A percentile compares a stretch with the other conserved stretches of the same genome.
Conservation (phyloP, 2,113 vertebrate genomes). For the Xiphophorus hellerii region DNA sequence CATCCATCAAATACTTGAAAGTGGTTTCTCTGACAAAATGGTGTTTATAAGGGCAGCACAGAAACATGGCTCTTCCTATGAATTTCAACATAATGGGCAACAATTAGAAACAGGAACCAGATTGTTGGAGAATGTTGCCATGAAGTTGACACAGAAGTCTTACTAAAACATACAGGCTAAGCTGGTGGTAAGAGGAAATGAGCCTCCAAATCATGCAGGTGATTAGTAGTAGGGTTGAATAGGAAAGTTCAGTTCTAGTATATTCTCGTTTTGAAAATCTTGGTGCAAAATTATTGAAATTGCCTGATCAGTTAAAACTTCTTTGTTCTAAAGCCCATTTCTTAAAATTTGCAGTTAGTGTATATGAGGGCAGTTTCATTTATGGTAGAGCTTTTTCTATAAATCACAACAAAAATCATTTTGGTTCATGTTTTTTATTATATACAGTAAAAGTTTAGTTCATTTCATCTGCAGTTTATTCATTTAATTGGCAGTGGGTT, state of each 20-base stretch:
- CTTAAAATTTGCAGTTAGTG: too few relatives aligned
- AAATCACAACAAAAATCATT: too few relatives aligned
- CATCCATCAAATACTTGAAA: not conserved
- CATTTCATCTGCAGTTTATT: constrained; percentile 7
- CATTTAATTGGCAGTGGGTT: constrained; percentile 15
- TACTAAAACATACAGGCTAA: not conserved
- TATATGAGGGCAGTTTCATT: too few relatives aligned
- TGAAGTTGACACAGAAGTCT: not conserved
- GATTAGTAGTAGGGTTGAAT: not conserved
- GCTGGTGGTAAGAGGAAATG: not conserved
- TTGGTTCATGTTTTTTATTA: not conserved
- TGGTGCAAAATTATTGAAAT: too few relatives aligned
- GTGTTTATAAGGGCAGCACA: not conserved
- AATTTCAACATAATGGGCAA: not conserved
- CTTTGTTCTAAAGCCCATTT: too few relatives aligned
- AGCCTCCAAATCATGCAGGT: not conserved
- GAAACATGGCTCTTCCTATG: not conserved
- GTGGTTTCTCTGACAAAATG: not conserved
- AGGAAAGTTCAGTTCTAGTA: not conserved
- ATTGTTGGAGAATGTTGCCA: not conserved
- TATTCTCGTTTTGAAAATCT: too few relatives aligned
- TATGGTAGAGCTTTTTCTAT: too few relatives aligned
- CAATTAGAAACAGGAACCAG: not conserved
- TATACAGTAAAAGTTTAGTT: not conserved
- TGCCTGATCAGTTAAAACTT: too few relatives aligned